Evolutionary conservation across 2,888 invertebrate genomes (phyloP), one percentile per base, ranked within the genome.

Genomic region (Aleiodes alternator): DNA sequence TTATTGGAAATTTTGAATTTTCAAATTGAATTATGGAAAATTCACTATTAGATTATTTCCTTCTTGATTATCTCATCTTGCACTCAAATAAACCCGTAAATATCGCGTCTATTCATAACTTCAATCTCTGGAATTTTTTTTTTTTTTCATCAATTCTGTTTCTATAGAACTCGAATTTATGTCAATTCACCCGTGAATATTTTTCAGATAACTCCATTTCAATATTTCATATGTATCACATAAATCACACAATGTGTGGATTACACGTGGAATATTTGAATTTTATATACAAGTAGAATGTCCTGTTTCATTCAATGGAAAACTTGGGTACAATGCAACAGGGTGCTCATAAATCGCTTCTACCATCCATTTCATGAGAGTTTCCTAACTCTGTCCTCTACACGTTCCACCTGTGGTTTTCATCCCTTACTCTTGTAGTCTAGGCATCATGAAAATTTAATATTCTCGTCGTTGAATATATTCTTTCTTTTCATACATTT

Each of bases 341-440:
- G 75, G 75, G 55, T 55, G 75, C 61, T 70, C 70, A 64, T 75
- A 70, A 70, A 70, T 64, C 48, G 23, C 48, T 64, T 48, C 34
- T 14, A 34, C 57, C 34, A 61, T 23, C 64, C 48, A 64, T 64
- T 64, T 48, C 48, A 64, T 23, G 48, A 12, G 64, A 64, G 64
- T 43, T 64, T 43, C 43, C 64, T 43, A 43, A 16, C 29, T 43
- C 61, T 34, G 14, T 59, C 59, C 43, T 43, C 11, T 9, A 5
- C 43, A 6, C 59, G 29, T 59, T 59, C 31, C 34, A n/a, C 59
- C 14, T n/a, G 59, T n/a, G 31, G 31, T 59, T 29, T 23, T 14
- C 51, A 51, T 51, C 56, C 56, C 23, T 23, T 23, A 23, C 29
- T 56, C 51, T 51, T 43, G 14, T 29, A 29, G 23, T 56, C 23